phyloP scores from a whole-genome alignment of 1,140 invertebrate species.

The Zaprionus davidi region DNA sequence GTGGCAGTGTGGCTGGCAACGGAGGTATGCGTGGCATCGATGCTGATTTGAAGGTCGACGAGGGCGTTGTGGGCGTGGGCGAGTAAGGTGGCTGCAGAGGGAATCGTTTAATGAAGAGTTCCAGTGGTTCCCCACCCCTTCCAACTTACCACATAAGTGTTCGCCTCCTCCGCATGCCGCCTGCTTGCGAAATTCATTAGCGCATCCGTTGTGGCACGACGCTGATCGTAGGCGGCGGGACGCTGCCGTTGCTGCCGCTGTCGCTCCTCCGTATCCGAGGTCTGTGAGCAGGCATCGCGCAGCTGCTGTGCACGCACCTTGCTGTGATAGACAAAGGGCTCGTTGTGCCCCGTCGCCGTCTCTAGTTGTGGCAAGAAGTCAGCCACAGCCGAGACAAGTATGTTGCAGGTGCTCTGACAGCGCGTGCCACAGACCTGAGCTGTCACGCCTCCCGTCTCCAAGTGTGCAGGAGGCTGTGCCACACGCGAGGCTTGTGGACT shows the following conservation, averaged over 20 bases:
- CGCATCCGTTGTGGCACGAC: constrained; percentile 75
- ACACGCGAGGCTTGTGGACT: constrained; percentile 69
- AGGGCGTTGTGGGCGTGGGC: constrained; percentile 58
- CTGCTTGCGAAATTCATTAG: constrained; percentile 58
- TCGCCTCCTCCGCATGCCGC: constrained; percentile 76
- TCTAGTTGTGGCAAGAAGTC: constrained; percentile 68
- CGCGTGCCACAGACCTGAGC: constrained; percentile 76
- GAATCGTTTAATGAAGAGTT: background rate
- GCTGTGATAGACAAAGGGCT: constrained; percentile 79
- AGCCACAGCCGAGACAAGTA: constrained; percentile 86
- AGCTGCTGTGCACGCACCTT: constrained; percentile 75
- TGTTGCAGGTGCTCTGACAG: constrained; percentile 89
- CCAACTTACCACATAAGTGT: constrained; percentile 71
- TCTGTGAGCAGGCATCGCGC: constrained; percentile 80
- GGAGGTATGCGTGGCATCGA: constrained; percentile 74
- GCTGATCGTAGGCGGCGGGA: constrained; percentile 66
- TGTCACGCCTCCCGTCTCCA: constrained; percentile 28
- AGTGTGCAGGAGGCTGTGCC: constrained; percentile 7
- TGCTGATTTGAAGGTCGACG: constrained; percentile 76
- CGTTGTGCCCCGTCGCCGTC: constrained; percentile 21
- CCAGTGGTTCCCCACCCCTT: background rate
- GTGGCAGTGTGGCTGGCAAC: constrained; percentile 30
- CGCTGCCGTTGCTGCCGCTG: constrained; percentile 48
- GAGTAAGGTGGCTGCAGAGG: constrained; percentile 61
- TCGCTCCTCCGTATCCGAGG: constrained; percentile 77